These are phyloP conservation scores for Dasypus novemcinctus DNA, from an alignment of 2,113 vertebrate species.

Conservation along the genomic window DNA sequence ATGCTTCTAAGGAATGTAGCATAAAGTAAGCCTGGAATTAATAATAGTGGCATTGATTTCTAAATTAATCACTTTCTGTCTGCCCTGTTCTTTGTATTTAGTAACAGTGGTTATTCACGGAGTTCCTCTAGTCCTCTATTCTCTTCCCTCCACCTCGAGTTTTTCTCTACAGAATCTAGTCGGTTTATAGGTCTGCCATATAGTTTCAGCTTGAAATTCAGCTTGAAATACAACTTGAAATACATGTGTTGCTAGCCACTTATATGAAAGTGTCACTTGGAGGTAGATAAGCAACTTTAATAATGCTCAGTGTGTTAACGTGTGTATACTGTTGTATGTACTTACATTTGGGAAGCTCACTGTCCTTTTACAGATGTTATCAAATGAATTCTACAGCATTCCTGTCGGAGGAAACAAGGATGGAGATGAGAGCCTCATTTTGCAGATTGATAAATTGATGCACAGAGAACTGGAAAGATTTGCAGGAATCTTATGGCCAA, in stretches of 20 bases:
- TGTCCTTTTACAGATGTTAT: slow-evolving; percentile 10
- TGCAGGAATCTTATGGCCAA: neutral
- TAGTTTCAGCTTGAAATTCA: neutral
- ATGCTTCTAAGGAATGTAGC: neutral
- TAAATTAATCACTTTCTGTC: neutral
- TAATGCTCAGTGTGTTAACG: neutral
- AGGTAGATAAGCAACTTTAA: slow-evolving; percentile 19
- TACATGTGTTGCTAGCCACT: neutral
- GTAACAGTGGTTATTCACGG: neutral
- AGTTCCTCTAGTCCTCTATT: neutral
- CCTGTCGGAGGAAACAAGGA: neutral
- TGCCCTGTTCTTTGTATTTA: neutral
- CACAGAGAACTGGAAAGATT: neutral
- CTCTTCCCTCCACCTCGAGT: accelerated
- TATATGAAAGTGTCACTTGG: neutral
- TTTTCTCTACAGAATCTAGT: neutral
- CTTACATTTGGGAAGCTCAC: neutral
- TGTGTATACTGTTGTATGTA: neutral
- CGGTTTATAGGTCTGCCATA: neutral
- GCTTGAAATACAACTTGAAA: too few relatives aligned
- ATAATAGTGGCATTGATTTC: neutral
- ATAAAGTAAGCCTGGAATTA: neutral
- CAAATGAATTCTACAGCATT: neutral
- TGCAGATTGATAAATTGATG: neutral
- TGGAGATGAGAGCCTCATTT: neutral